A percentile compares a stretch with the other conserved stretches of the same genome.
phyloP scores from a whole-genome alignment of 2,888 invertebrate genomes.

The Clanis bilineata region DNA sequence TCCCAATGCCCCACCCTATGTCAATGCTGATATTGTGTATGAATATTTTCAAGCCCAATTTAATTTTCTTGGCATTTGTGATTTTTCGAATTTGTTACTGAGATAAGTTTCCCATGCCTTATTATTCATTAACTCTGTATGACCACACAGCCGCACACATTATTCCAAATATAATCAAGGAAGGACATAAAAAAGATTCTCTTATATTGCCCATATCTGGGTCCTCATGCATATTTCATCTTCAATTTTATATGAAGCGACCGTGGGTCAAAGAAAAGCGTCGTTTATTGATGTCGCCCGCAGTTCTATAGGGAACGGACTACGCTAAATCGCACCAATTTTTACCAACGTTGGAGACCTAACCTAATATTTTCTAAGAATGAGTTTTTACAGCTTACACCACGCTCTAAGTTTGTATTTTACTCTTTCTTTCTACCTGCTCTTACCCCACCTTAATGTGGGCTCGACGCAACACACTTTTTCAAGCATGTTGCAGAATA shows the following conservation, averaged over 20 bases:
- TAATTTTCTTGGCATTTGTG: neutral
- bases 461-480: too few species aligned
- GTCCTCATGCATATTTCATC: conserved; percentile 13
- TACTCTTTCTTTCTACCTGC: too few species aligned
- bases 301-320: conserved; percentile 16
- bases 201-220: conserved; percentile 9
- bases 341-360: conserved; percentile 13
- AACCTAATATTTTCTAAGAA: conserved; percentile 2
- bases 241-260: conserved; percentile 15
- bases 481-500: too few species aligned
- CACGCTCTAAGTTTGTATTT: neutral
- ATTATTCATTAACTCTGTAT: neutral
- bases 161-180: conserved; percentile 9
- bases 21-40: too few species aligned
- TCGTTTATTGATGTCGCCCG: conserved; percentile 20
- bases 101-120: neutral
- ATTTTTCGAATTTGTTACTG: neutral
- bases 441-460: too few species aligned
- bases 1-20: too few species aligned
- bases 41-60: neutral
- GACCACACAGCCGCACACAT: neutral
- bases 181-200: conserved; percentile 4
- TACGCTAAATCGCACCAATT: conserved; percentile 15
- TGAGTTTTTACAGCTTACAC: neutral
- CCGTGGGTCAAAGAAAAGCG: conserved; percentile 17